These are phyloP conservation scores for Axea sp. DNA, from an alignment of 2,888 invertebrate genomes.

Conservation along the genomic window DNA sequence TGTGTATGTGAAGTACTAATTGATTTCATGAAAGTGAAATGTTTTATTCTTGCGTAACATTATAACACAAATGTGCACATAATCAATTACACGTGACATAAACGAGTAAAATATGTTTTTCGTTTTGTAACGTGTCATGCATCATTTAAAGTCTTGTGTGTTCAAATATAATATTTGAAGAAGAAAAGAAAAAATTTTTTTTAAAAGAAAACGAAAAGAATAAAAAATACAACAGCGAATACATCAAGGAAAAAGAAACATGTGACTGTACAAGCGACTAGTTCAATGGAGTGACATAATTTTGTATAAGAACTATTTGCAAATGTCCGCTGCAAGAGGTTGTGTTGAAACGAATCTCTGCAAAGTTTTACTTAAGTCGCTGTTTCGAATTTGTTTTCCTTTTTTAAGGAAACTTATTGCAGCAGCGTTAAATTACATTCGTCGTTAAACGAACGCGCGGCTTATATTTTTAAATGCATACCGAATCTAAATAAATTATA, in stretches of 20 bases:
- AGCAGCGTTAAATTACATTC: slow-evolving; percentile 31
- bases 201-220: not conserved
- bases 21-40: slow-evolving; percentile 45
- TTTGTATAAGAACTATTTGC: slow-evolving; percentile 53
- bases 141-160: slow-evolving; percentile 26
- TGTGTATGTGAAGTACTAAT: slow-evolving; percentile 34
- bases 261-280: slow-evolving; percentile 28
- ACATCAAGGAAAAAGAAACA: not conserved
- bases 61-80: slow-evolving; percentile 41
- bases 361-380: not conserved
- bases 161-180: slow-evolving; percentile 16
- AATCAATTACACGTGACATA: slow-evolving; percentile 39
- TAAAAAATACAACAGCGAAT: not conserved
- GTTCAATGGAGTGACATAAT: slow-evolving; percentile 41
- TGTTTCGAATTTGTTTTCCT: slow-evolving; percentile 13
- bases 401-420: slow-evolving; percentile 18
- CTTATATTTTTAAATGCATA: slow-evolving; percentile 15
- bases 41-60: slow-evolving; percentile 37
- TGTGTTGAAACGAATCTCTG: slow-evolving; percentile 10
- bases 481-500: slow-evolving; percentile 24
- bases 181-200: too few relatives aligned
- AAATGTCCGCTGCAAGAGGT: slow-evolving; percentile 14
- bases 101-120: slow-evolving; percentile 25
- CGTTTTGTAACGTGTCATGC: slow-evolving; percentile 32
- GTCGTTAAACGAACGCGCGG: slow-evolving; percentile 13